phyloP scores from a whole-genome alignment of 2,797 vertebrate species.

The Myotis myotis region DNA sequence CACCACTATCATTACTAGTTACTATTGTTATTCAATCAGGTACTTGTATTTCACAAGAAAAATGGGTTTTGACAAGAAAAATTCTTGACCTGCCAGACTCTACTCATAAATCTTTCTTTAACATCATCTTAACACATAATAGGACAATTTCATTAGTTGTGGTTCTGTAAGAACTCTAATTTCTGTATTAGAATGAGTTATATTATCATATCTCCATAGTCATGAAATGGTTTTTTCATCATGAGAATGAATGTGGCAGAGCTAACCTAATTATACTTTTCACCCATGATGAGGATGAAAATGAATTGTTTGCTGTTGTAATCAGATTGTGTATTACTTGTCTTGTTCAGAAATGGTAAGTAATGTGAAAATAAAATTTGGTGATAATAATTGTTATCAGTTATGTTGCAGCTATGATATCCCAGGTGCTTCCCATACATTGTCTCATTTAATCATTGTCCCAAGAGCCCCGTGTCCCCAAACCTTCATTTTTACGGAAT shows the following conservation, averaged over 20 bases:
- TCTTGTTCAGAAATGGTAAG: not conserved
- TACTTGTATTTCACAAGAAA: not conserved
- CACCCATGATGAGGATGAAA: not conserved
- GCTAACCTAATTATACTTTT: not conserved
- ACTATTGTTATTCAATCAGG: not conserved
- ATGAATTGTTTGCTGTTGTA: not conserved
- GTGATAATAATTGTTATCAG: not conserved
- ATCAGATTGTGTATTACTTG: not conserved
- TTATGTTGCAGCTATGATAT: not conserved
- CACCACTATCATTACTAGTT: not conserved
- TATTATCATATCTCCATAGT: not conserved
- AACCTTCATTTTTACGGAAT: not conserved
- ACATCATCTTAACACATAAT: not conserved
- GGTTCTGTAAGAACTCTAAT: not conserved
- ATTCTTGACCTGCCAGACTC: not conserved
- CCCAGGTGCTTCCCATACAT: not conserved
- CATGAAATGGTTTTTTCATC: not conserved
- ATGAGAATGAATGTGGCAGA: not conserved
- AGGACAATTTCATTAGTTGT: not conserved
- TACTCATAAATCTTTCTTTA: not conserved
- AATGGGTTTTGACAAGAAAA: not conserved
- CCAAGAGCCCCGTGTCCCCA: not conserved
- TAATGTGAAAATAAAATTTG: slow-evolving; percentile 8
- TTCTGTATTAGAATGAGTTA: not conserved
- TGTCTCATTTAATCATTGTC: not conserved